phyloP scores from a whole-genome alignment of 2,113 vertebrate genomes.

The Pomatorhinus ruficollis region DNA sequence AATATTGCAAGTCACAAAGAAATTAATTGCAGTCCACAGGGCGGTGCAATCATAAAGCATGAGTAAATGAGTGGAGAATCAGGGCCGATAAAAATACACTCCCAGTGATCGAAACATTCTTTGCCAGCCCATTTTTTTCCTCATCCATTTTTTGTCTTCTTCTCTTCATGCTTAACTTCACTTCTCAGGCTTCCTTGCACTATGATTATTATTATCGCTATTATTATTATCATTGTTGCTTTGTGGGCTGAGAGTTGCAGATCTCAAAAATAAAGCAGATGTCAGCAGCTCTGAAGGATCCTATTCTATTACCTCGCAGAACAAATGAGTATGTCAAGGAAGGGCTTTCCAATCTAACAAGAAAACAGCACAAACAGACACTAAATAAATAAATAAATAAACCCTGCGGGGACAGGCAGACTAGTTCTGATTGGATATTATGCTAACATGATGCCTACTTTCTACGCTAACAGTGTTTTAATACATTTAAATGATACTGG shows the following conservation, averaged over 20 bases:
- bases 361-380: conserved; percentile 75
- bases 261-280: conserved; percentile 77
- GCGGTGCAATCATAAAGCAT: not conserved
- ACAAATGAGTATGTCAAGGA: conserved; percentile 80
- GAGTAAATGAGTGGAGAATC: not conserved
- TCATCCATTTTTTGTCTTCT: conserved; percentile 9
- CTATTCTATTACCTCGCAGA: conserved; percentile 73
- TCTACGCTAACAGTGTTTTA: conserved; percentile 71
- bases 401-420: conserved; percentile 69
- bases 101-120: not conserved
- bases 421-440: conserved; percentile 77
- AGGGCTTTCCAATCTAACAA: conserved; percentile 72
- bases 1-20: not conserved
- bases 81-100: not conserved
- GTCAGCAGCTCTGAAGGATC: conserved; percentile 72
- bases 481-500: conserved; percentile 72
- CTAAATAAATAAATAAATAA: conserved; percentile 76
- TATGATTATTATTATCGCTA: conserved; percentile 60
- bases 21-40: conserved; percentile 36
- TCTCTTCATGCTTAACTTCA: conserved; percentile 39
- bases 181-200: conserved; percentile 48
- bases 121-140: not conserved
- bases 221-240: conserved; percentile 72
- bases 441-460: conserved; percentile 74
- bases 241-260: conserved; percentile 63